Evolutionary conservation across 2,113 vertebrate genomes (phyloP).

Genomic region (Columba janthina): DNA sequence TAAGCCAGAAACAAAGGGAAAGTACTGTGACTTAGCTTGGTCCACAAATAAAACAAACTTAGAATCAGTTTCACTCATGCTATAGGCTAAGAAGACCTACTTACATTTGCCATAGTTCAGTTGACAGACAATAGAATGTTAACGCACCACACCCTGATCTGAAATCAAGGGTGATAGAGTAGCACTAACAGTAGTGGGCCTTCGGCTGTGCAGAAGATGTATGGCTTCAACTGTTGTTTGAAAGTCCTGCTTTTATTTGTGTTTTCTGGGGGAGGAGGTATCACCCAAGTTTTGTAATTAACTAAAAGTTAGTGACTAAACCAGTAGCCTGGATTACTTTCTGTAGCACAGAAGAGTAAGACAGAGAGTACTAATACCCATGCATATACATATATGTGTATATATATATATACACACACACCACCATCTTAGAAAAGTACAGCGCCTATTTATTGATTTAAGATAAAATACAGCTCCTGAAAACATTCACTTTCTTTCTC

Average conservation of each 20-base stretch:
- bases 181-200: neutral
- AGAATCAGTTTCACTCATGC: neutral
- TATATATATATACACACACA: rapidly evolving
- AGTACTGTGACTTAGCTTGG: neutral
- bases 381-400: rapidly evolving
- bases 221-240: neutral
- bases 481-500: neutral
- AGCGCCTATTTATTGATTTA: neutral
- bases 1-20: neutral
- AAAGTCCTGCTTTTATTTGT: neutral
- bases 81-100: neutral
- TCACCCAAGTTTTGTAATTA: neutral
- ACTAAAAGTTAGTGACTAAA: neutral
- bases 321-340: neutral
- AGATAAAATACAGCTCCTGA: neutral
- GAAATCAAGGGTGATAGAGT: neutral
- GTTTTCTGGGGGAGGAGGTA: neutral
- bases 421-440: neutral
- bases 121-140: neutral
- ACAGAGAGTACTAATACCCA: neutral
- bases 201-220: neutral
- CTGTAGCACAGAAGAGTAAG: neutral
- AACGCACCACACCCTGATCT: neutral
- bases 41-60: neutral
- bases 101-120: neutral